Evolutionary conservation across 2,888 invertebrate species (phyloP), one percentile per base, ranked within the genome.

Genomic region (Cacoxenus indagator): DNA sequence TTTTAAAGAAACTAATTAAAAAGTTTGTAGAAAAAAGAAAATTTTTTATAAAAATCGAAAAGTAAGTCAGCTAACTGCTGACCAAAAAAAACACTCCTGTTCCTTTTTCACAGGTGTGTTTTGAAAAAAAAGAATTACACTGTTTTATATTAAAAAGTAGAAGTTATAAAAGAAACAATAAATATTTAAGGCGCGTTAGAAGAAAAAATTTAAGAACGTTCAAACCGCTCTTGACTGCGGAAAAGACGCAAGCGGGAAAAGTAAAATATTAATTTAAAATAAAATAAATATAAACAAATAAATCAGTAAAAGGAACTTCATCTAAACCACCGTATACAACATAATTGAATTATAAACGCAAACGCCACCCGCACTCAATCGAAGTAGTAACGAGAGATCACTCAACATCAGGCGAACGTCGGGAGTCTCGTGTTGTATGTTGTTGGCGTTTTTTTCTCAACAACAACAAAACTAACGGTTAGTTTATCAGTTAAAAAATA

Each of bases 381-480:
- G 37, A 37, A 14, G 8, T 2, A 8, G 14, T 14, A 37, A 11
- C 14, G 9, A 37, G 14, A 37, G 37, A 37, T 37, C 37, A 37
- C 37, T 37, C 37, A 37, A 37, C n/a, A 4, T 17, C 46, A 19
- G 46, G 26, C 57, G 9, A 8, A 29, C 57, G 57, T 29, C 29
- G 57, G 4, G 27, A n/a, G 57, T 57, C 57, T 27, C 57, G 57
- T 57, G 57, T 27, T 29, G 17, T n/a, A 26, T 57, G 2, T 27
- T 55, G 4, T 55, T 11, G 55, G 14, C 14, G 4, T 17, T n/a
- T 6, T 46, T 46, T 31, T 31, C 9, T 2, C 37, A 31, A 54
- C 19, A 67, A 11, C 67, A 17, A 64, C 48, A 64, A 31, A 67
- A 51, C 57, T 68, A 76, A 82, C 78, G 82, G 80, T 80, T 70